Conservation (phyloP, 2,113 vertebrate species). For the Hirundichthys speculiger region DNA sequence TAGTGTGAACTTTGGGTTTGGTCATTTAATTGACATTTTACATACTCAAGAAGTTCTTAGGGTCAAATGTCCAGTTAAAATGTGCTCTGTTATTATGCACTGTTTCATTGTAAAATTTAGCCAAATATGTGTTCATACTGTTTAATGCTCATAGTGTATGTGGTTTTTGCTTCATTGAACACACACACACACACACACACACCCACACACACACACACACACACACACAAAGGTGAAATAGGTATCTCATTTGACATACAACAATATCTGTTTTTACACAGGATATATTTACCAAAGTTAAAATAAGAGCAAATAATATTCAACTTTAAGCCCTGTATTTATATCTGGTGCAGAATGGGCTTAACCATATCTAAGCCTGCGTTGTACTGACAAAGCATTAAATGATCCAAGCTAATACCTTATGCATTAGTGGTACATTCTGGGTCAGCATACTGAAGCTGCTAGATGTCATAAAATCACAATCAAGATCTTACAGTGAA, state of each 20-base stretch:
- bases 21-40: too few species aligned
- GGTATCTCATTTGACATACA: neutral
- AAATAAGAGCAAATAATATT: constrained; percentile 27
- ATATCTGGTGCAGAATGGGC: constrained; percentile 46
- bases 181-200: neutral
- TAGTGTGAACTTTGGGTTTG: too few species aligned
- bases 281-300: constrained; percentile 22
- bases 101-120: too few species aligned
- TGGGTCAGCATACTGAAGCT: constrained; percentile 41
- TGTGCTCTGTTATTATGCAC: too few species aligned
- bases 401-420: constrained; percentile 61
- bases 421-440: constrained; percentile 50
- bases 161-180: neutral
- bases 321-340: constrained; percentile 48
- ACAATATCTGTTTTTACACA: neutral
- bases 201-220: too few species aligned
- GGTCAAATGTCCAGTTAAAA: too few species aligned
- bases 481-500: constrained; percentile 42
- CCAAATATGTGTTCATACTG: too few species aligned
- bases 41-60: too few species aligned
- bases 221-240: neutral
- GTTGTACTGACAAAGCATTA: constrained; percentile 52
- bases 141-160: too few species aligned
- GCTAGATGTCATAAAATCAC: constrained; percentile 52
- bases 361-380: constrained; percentile 54